Evolutionary conservation across 2,888 invertebrate genomes (phyloP).

Genomic region (Emmelina monodactyla): DNA sequence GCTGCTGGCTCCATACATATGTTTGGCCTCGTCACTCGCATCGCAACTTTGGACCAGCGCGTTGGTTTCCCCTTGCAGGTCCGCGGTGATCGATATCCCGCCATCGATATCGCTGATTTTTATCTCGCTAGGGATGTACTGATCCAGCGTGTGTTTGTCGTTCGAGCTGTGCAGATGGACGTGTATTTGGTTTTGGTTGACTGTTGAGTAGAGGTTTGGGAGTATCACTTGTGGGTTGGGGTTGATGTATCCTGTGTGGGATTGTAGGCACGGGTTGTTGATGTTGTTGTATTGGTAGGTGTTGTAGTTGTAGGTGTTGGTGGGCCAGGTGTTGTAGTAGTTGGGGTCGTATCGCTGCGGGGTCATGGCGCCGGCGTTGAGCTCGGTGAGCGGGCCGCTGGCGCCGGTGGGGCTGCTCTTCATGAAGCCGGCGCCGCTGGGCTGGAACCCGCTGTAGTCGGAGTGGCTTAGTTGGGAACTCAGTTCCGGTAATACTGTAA

Average conservation of each 20-base stretch:
- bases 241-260: slow-evolving; percentile 69
- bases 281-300: slow-evolving; percentile 76
- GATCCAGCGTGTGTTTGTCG: slow-evolving; percentile 72
- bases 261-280: slow-evolving; percentile 54
- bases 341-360: slow-evolving; percentile 60
- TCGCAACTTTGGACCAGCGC: slow-evolving; percentile 62
- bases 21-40: slow-evolving; percentile 61
- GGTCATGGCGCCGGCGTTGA: slow-evolving; percentile 37
- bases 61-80: slow-evolving; percentile 48
- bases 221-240: slow-evolving; percentile 75
- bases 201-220: slow-evolving; percentile 82
- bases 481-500: slow-evolving; percentile 67
- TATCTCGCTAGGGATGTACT: slow-evolving; percentile 67
- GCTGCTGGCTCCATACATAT: slow-evolving; percentile 39
- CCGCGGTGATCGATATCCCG: slow-evolving; percentile 64
- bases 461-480: slow-evolving; percentile 48
- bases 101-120: slow-evolving; percentile 69
- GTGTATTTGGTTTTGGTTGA: slow-evolving; percentile 88
- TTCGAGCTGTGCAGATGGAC: slow-evolving; percentile 76
- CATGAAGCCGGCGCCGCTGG: slow-evolving; percentile 36
- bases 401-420: slow-evolving; percentile 46
- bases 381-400: slow-evolving; percentile 46
- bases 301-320: slow-evolving; percentile 73
- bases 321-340: slow-evolving; percentile 67
- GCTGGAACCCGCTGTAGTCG: slow-evolving; percentile 48